Base-by-base conservation (phyloP, 2,113 vertebrate genomes). In the Syngnathus typhle region DNA sequence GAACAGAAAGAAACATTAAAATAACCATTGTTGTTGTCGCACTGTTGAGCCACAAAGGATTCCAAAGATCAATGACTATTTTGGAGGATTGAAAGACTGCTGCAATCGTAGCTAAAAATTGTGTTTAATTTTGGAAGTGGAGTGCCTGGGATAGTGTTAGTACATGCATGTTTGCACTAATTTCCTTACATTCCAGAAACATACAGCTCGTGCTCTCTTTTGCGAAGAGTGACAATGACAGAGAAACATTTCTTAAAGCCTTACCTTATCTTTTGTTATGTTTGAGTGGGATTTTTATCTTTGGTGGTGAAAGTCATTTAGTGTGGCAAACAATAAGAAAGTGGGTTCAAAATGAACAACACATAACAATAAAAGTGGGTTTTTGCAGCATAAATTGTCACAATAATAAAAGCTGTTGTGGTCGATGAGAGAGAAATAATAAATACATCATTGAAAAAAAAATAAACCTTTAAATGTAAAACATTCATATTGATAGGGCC, bases 401-500 rank as follows among this genome's bases (percentile, higher is more conserved):
- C 47, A 67, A 77, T 18, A 55, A 56, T 27, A 47, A 71, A 64
- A 62, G 60, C 60, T 44, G 27, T 27, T 5, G 11, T 41, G 60
- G 38, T 61, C 37, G 47, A n/a, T 9, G 36, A 56, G 52, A 52
- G 47, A 49, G 5, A 63, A 63, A 73, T 37, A 65, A 71, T 74
- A 72, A 62, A 79, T 64, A 74, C 39, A 78, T 71, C 59, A 51
- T 75, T 81, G 56, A 37, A 76, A 73, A 74, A 72, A 72, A 70
- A 39, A 79, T 68, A 81, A 32, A 32, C 27, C 27, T 83, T 84
- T 52, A 79, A 58, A 73, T 69, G 44, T 32, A 80, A 77, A 70
- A 88, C 87, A 88, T 88, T 88, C 86, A 79, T 59, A 73, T 70
- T 60, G 71, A 82, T 80, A 32, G 66, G 43, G 36, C 58, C 64